A percentile compares a stretch with the other conserved stretches of the same genome.
These are phyloP conservation scores for Alexandromys fortis DNA, from an alignment of 2,113 vertebrate species.

Conservation along the genomic window DNA sequence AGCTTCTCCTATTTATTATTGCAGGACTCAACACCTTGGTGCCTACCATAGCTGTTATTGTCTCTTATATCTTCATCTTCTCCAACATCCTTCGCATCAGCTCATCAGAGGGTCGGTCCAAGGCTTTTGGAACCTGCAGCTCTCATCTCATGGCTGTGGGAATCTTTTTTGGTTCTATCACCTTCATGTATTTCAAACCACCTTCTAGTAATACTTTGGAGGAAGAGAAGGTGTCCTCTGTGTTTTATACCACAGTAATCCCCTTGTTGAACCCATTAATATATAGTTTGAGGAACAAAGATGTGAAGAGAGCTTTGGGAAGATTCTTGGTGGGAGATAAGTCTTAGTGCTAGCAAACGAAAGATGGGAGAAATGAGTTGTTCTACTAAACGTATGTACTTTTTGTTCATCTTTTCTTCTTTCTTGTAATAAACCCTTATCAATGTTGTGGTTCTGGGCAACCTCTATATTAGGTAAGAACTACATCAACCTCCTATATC, in stretches of 20 bases:
- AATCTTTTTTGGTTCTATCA: conserved; percentile 66
- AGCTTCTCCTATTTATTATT: too few relatives aligned
- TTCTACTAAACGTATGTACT: background rate
- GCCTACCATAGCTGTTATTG: too few relatives aligned
- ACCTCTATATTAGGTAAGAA: background rate
- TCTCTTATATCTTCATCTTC: conserved; percentile 36
- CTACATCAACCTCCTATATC: background rate
- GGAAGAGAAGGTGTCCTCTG: conserved; percentile 63
- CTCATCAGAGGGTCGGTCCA: conserved; percentile 12
- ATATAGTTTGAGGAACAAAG: conserved; percentile 72
- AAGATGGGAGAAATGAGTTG: background rate
- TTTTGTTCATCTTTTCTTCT: background rate
- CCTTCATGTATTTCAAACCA: conserved; percentile 70
- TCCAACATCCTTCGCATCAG: conserved; percentile 3
- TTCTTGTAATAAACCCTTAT: background rate
- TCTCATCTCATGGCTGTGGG: conserved; percentile 66
- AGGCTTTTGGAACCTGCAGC: conserved; percentile 71
- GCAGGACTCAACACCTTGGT: too few relatives aligned
- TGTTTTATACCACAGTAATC: conserved; percentile 70
- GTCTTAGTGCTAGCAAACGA: background rate
- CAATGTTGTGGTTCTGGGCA: background rate
- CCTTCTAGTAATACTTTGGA: conserved; percentile 54
- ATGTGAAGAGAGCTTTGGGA: conserved; percentile 62
- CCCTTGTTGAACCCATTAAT: conserved; percentile 72
- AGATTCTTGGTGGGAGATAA: conserved; percentile 12